Percentiles rank a stretch among this genome's conserved stretches.
Evolutionary conservation across 2,797 vertebrate genomes (phyloP).

Genomic region (Microctenopoma stevenorrisi): DNA sequence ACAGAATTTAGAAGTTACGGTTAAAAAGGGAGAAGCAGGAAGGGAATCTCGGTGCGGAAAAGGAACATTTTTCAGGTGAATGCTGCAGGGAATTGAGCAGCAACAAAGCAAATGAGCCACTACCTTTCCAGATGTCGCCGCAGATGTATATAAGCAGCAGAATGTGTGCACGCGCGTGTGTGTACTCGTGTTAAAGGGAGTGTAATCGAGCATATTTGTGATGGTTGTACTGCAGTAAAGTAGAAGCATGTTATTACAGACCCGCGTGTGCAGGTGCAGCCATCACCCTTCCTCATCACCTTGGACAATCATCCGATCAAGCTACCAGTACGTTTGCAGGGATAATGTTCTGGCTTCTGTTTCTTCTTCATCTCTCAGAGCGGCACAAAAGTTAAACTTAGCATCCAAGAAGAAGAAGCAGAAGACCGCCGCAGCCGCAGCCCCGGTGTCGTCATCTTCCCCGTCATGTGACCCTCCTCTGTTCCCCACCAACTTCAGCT

Average conservation of each 20-base stretch:
- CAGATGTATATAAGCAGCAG: conserved; percentile 50
- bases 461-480: conserved; percentile 86
- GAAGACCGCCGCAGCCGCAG: conserved; percentile 77
- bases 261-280: background rate
- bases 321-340: background rate
- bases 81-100: conserved; percentile 39
- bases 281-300: background rate
- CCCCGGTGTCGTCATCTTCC: conserved; percentile 75
- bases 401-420: conserved; percentile 98
- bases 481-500: conserved; percentile 95
- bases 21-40: conserved; percentile 10
- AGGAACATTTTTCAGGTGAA: conserved; percentile 39
- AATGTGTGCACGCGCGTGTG: conserved; percentile 16
- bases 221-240: conserved; percentile 36
- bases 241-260: conserved; percentile 40
- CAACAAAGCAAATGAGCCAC: conserved; percentile 61
- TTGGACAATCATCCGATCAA: background rate
- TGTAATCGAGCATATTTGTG: conserved; percentile 38
- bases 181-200: conserved; percentile 15
- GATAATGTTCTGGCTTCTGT: background rate
- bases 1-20: conserved; percentile 21
- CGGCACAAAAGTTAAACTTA: conserved; percentile 96
- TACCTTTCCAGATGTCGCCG: conserved; percentile 67
- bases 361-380: conserved; percentile 80
- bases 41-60: conserved; percentile 11